A percentile compares a stretch with the other conserved stretches of the same genome.
Evolutionary conservation across 1,140 invertebrate species (phyloP).

Genomic region (Ganaspis sp.): DNA sequence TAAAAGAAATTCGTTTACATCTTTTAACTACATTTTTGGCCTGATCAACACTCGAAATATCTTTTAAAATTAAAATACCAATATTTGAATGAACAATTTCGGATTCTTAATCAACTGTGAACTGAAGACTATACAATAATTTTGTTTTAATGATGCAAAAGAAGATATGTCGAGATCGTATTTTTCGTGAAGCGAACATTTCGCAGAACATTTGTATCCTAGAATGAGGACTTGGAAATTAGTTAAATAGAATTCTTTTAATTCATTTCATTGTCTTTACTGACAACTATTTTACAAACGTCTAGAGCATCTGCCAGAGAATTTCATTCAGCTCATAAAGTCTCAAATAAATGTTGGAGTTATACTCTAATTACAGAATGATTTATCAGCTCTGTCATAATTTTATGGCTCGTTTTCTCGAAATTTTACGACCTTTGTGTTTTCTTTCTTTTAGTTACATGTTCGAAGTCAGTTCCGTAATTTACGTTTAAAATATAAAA

Average conservation of each 20-base stretch:
- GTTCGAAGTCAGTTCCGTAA: not conserved
- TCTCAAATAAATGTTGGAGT: slow-evolving; percentile 19
- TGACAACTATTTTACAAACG: slow-evolving; percentile 8
- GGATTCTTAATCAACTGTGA: no score
- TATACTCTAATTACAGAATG: slow-evolving; percentile 26
- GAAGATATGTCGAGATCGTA: no score
- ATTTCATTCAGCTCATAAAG: not conserved
- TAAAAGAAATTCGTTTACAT: no score
- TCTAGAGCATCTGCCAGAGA: not conserved
- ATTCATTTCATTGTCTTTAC: not conserved
- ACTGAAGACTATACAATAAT: no score
- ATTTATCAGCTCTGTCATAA: slow-evolving; percentile 19
- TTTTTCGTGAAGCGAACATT: not conserved
- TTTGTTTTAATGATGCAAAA: no score
- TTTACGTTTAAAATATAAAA: not conserved
- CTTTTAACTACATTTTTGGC: no score
- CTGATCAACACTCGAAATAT: no score
- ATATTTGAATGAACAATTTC: no score
- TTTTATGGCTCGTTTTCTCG: slow-evolving; percentile 25
- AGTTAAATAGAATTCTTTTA: not conserved
- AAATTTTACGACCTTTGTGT: slow-evolving; percentile 12
- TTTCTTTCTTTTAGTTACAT: not conserved
- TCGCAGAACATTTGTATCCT: not conserved
- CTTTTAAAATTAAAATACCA: no score
- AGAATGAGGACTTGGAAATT: not conserved